These are phyloP conservation scores for Chironomus striatipennis DNA, from an alignment of 1,140 invertebrate species.

Conservation along the genomic window DNA sequence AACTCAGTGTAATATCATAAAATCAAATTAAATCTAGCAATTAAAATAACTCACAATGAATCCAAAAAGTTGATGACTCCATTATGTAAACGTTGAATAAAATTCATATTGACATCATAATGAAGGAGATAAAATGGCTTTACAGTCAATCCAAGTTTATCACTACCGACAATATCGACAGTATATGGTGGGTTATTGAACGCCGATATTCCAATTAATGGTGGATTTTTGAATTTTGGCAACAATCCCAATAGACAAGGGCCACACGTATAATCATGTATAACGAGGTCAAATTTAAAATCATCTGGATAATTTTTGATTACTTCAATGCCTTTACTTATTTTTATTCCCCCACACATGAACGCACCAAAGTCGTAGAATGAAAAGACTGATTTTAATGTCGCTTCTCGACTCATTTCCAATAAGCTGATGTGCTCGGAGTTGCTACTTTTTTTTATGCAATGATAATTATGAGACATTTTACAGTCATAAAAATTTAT, in stretches of 20 bases:
- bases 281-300: slow-evolving; percentile 27
- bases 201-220: not conserved
- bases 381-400: not conserved
- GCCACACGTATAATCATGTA: slow-evolving; percentile 21
- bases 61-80: not conserved
- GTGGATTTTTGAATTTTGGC: slow-evolving; percentile 25
- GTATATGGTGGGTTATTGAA: slow-evolving; percentile 6
- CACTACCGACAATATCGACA: not conserved
- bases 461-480: not conserved
- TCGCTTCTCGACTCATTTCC: not conserved
- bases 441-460: not conserved
- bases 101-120: slow-evolving; percentile 21
- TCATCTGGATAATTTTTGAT: slow-evolving; percentile 24
- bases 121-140: slow-evolving; percentile 2
- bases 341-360: not conserved
- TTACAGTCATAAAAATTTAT: not conserved
- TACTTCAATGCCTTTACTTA: slow-evolving; percentile 13
- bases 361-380: not conserved
- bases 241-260: slow-evolving; percentile 17
- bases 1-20: too few species aligned
- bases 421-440: not conserved
- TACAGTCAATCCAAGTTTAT: not conserved
- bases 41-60: not conserved
- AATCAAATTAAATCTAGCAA: not conserved
- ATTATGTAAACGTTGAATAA: slow-evolving; percentile 19